A percentile compares a stretch with the other conserved stretches of the same genome.
These are phyloP conservation scores for Heteromyza rotundicornis DNA, from an alignment of 2,888 invertebrate genomes.

Conservation along the genomic window DNA sequence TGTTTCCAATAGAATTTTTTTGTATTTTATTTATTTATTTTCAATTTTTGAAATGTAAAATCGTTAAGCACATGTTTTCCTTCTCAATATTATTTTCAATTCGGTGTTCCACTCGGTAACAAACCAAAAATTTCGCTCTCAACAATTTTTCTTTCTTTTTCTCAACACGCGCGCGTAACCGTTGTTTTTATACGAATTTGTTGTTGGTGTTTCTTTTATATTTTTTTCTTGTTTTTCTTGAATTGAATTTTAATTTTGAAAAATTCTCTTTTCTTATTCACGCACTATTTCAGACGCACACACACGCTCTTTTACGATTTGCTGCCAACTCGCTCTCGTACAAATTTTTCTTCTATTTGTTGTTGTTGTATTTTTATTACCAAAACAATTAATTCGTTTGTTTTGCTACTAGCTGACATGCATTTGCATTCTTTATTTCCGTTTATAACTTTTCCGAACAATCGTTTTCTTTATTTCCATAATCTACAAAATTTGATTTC, in stretches of 20 bases:
- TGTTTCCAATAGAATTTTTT: too few relatives aligned
- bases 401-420: neutral
- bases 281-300: neutral
- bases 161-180: neutral
- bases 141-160: neutral
- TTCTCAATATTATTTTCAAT: too few relatives aligned
- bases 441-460: constrained; percentile 28
- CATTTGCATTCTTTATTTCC: constrained; percentile 9
- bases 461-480: constrained; percentile 46
- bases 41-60: too few relatives aligned
- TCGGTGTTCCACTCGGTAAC: too few relatives aligned
- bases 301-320: too few relatives aligned
- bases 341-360: too few relatives aligned
- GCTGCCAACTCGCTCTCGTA: too few relatives aligned
- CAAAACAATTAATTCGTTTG: constrained; percentile 25
- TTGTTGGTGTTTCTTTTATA: too few relatives aligned
- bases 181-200: too few relatives aligned
- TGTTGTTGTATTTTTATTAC: neutral
- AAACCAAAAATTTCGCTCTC: neutral
- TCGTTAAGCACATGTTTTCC: too few relatives aligned
- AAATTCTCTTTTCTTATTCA: neutral
- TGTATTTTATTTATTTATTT: too few relatives aligned
- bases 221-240: too few relatives aligned
- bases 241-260: neutral
- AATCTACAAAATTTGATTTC: constrained; percentile 13